phyloP scores from a whole-genome alignment of 2,113 vertebrate genomes.

The Solea solea region DNA sequence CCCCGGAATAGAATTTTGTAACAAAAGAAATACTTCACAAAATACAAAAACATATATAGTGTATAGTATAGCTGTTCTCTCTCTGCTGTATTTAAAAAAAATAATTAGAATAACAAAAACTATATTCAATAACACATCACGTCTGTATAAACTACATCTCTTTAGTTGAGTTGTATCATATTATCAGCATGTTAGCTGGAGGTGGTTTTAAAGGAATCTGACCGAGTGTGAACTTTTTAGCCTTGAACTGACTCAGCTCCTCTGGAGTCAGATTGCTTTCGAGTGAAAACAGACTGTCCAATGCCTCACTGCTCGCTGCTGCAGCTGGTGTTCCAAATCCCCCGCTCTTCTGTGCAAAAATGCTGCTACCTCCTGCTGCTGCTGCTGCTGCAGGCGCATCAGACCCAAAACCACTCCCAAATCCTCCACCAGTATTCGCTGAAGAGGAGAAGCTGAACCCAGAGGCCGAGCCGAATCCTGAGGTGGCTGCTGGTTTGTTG shows the following conservation, averaged over 20 bases:
- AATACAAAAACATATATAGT: no score
- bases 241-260: slow-evolving; percentile 88
- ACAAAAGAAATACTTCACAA: no score
- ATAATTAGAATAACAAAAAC: no score
- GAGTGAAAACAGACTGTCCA: slow-evolving; percentile 83
- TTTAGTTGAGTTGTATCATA: slow-evolving; percentile 33
- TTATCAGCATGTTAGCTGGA: slow-evolving; percentile 82
- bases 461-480: slow-evolving; percentile 55
- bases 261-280: slow-evolving; percentile 83
- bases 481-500: slow-evolving; percentile 11
- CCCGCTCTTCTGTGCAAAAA: slow-evolving; percentile 46
- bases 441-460: slow-evolving; percentile 70
- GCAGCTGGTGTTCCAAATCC: slow-evolving; percentile 29
- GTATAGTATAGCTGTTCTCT: no score
- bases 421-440: slow-evolving; percentile 15
- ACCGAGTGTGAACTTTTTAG: slow-evolving; percentile 84
- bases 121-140: no score
- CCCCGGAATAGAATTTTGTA: no score
- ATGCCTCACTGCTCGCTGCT: slow-evolving; percentile 15
- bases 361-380: slow-evolving; percentile 20
- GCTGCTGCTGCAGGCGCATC: slow-evolving; percentile 3
- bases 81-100: not conserved
- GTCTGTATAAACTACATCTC: not conserved
- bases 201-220: slow-evolving; percentile 87
- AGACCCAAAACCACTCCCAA: slow-evolving; percentile 44